Percentiles rank a stretch among this genome's conserved stretches.
Evolutionary conservation across 2,888 invertebrate species (phyloP).

Genomic region (Noctua pronuba): DNA sequence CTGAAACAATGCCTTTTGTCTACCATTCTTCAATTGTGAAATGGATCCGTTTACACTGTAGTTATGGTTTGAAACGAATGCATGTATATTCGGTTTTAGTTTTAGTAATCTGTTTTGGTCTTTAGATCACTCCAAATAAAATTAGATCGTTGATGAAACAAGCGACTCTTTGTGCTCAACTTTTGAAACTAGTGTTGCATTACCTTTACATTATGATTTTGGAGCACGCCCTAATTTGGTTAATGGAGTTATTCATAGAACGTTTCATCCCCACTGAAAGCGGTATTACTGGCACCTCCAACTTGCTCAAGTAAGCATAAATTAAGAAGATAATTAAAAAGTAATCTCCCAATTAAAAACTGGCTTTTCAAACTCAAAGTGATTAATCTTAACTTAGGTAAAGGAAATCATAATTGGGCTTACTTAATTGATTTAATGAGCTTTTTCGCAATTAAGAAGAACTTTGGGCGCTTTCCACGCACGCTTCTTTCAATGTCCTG

Average conservation of each 20-base stretch:
- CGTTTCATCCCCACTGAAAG: neutral
- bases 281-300: neutral
- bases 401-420: conserved; percentile 63
- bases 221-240: conserved; percentile 2
- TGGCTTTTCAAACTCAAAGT: conserved; percentile 36
- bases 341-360: conserved; percentile 42
- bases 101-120: conserved; percentile 4
- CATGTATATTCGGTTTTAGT: neutral
- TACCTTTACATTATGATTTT: conserved; percentile 1
- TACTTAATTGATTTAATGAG: conserved; percentile 66
- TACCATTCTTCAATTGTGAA: conserved; percentile 67
- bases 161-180: neutral
- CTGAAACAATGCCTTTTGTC: conserved; percentile 74
- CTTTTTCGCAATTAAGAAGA: conserved; percentile 61
- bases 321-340: conserved; percentile 41
- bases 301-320: conserved; percentile 13
- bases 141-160: conserved; percentile 1
- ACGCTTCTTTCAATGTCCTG: conserved; percentile 50
- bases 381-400: conserved; percentile 63
- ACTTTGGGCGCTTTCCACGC: conserved; percentile 54
- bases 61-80: conserved; percentile 24
- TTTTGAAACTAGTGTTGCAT: conserved; percentile 2
- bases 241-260: neutral
- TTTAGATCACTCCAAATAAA: conserved; percentile 3
- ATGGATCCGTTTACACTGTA: conserved; percentile 58